Base-by-base conservation (phyloP, 37 sponge, comb jelly and placozoan genomes). In the Chondrosia reniformis region DNA sequence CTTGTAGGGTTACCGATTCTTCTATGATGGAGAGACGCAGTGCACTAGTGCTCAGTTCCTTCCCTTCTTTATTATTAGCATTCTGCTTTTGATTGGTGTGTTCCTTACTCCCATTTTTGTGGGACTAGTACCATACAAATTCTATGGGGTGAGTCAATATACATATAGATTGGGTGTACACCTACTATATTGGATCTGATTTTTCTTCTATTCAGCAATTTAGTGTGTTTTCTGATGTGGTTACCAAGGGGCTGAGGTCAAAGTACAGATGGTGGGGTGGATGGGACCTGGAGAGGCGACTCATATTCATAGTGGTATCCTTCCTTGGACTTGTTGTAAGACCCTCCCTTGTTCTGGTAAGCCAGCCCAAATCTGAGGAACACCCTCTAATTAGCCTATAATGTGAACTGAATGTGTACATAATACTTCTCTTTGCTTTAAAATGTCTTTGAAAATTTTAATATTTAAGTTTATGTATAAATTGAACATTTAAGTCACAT, bases 241-340 rank as follows among this genome's bases (percentile, higher is more conserved):
- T 90, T 10, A 90, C 91, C 0, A 46, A 86, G 0, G 91, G 91
- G 5, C 82, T 90, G 27, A 64, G 56, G 45, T 45, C 27, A n/a
- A 83, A 86, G 76, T 79, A 83, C 54, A 57, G 84, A 0, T 86
- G 87, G 91, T 90, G 80, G 76, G 91, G 84, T 42, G 91, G 91
- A 4, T 90, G 91, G 91, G 91, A 90, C 54, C 52, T 90, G 25
- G 91, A 80, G 9, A 57, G 91, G 36, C 55, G 91, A 40, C 84
- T 90, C 22, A 77, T 75, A 7, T 86, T 90, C 32, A 84, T 90
- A 46, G 7, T 86, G 54, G 79, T 90, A 0, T 42, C 76, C 45
- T 79, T 43, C 63, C 76, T 86, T n/a, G 49, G 79, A 0, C 83
- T 90, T 3, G 37, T 83, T 21, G 57, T 33, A 25, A 33, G 87